phyloP scores from a whole-genome alignment of 2,888 invertebrate genomes.

The Erebia palarica region DNA sequence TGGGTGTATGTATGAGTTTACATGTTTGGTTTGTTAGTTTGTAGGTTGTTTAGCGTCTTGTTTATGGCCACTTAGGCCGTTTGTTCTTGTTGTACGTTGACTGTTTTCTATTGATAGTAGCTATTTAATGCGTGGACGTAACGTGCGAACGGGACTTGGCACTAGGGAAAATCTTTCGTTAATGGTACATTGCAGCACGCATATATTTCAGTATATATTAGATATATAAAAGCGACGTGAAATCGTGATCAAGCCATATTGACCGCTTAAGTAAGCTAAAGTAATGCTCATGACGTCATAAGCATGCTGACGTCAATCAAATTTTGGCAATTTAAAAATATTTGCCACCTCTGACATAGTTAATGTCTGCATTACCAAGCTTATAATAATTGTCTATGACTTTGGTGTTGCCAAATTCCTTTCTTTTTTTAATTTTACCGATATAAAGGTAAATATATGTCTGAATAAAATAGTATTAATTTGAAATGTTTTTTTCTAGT shows the following conservation, averaged over 20 bases:
- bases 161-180: no score
- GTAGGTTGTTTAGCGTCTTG: conserved; percentile 59
- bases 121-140: conserved; percentile 38
- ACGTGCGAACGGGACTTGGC: conserved; percentile 2
- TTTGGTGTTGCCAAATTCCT: not conserved
- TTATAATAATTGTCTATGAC: not conserved
- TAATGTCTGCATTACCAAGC: not conserved
- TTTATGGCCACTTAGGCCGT: conserved; percentile 55
- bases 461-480: not conserved
- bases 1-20: conserved; percentile 39
- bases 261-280: no score
- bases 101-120: conserved; percentile 58
- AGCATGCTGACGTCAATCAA: no score
- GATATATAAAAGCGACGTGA: no score
- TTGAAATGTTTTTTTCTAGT: not conserved
- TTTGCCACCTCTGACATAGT: not conserved
- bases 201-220: no score
- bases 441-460: not conserved
- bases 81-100: conserved; percentile 63
- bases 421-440: not conserved
- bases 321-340: no score
- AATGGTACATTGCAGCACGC: no score
- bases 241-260: no score
- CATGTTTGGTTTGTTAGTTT: conserved; percentile 37
- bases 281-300: no score